Evolutionary conservation across 2,797 vertebrate genomes (phyloP).

Genomic region (Clarias fuscus): DNA sequence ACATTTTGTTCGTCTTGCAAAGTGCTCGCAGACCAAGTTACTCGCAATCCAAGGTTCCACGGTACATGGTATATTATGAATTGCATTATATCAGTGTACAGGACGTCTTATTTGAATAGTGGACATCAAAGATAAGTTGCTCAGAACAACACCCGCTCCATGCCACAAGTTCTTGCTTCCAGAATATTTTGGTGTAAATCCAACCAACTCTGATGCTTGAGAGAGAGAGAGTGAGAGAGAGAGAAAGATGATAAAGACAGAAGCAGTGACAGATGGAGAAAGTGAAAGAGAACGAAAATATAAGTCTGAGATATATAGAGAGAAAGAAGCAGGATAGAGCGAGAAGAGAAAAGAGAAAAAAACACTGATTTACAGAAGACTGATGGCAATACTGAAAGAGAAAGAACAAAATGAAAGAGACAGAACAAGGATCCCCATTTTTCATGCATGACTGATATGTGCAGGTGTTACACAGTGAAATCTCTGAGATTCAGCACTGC

Average conservation of each 20-base stretch:
- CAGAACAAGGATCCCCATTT: neutral
- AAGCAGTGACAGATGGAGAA: neutral
- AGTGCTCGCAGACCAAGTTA: too few relatives aligned
- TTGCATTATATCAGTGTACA: too few relatives aligned
- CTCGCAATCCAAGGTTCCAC: too few relatives aligned
- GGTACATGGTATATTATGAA: too few relatives aligned
- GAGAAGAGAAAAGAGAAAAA: neutral
- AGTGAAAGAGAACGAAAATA: neutral
- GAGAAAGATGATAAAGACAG: neutral
- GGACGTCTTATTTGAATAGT: neutral
- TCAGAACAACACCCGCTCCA: neutral
- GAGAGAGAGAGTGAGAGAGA: neutral
- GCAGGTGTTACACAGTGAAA: slow-evolving; percentile 9
- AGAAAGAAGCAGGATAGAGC: neutral
- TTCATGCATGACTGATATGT: neutral
- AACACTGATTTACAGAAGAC: neutral
- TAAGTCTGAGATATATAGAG: neutral
- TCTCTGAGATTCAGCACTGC: slow-evolving; percentile 9
- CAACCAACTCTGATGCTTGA: neutral
- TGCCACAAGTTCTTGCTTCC: neutral
- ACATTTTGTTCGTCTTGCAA: too few relatives aligned
- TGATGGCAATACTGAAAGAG: neutral
- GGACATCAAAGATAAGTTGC: neutral
- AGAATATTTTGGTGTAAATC: neutral
- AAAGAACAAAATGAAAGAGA: neutral